Evolutionary conservation across 2,113 vertebrate genomes (phyloP), one percentile per base, ranked within the genome.

Genomic region (Vireo altiloquus): DNA sequence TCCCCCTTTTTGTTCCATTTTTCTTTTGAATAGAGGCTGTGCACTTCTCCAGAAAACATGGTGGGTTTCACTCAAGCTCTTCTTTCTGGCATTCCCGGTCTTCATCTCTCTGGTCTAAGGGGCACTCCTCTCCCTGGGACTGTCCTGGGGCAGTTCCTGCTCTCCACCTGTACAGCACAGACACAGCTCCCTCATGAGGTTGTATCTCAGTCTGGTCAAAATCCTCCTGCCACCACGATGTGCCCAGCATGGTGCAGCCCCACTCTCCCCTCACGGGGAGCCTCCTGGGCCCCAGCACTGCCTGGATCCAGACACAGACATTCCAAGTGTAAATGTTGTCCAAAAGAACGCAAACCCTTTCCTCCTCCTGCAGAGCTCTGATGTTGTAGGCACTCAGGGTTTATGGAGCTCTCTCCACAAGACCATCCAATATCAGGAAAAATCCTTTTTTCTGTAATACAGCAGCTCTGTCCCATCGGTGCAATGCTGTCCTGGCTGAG

Each of bases 21-120:
- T 59, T 53, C 21, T 87, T 92, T 69, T 39, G 61, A n/a, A n/a
- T 1, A 2, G 21, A 19, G 25, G 24, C 14, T 56, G 61, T n/a
- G 6, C 37, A 46, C 24, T 10, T 40, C 11, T 72, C 83, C 60
- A 7, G 7, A 18, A 53, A 16, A 46, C 66, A 54, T 0, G 70
- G 61, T 78, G 87, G 16, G 27, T 96, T 82, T 86, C 94, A 9
- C 44, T 20, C 64, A 23, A 97, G 77, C 59, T 98, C 96, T 80
- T 90, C 96, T 92, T 97, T 96, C 84, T 97, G 96, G 17, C 94
- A 61, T 25, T 98, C 97, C 98, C 98, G 99, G 71, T 98, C 98
- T 69, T 98, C 97, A 47, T 99, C 98, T 3, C 44, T 90, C 30
- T 99, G 98, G 27, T 99, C 98, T 88, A 98, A 30, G 1, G 35